phyloP scores from a whole-genome alignment of 1,140 invertebrate species.

The Bombus affinis region DNA sequence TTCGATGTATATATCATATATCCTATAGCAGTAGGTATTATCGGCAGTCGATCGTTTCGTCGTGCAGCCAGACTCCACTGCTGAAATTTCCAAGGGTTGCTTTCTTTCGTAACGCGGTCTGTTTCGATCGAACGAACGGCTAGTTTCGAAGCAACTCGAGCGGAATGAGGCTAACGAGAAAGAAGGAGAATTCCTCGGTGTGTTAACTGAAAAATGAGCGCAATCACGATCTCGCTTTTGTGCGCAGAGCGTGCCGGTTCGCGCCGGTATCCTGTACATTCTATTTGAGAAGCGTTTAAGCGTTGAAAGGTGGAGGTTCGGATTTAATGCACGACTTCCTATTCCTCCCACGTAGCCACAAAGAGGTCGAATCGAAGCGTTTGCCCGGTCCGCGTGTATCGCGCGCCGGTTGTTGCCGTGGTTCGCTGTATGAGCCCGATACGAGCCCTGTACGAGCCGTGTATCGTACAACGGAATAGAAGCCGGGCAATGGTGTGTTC shows the following conservation, averaged over 20 bases:
- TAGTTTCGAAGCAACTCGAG: background rate
- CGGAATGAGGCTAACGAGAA: conserved; percentile 15
- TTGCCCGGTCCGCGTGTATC: conserved; percentile 33
- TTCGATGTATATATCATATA: background rate
- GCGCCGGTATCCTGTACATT: conserved; percentile 41
- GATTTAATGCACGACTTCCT: conserved; percentile 75
- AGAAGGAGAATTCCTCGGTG: conserved; percentile 35
- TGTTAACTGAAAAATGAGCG: conserved; percentile 65
- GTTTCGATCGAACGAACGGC: background rate
- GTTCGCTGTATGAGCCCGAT: background rate
- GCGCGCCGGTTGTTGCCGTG: conserved; percentile 14
- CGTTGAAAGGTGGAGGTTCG: conserved; percentile 70
- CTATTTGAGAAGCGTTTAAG: conserved; percentile 69
- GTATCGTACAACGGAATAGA: background rate
- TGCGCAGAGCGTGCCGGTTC: conserved; percentile 36
- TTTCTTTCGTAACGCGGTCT: background rate
- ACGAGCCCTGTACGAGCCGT: background rate
- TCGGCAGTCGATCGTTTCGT: too few species aligned
- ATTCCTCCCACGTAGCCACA: conserved; percentile 73
- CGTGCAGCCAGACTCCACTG: background rate
- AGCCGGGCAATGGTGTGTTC: background rate
- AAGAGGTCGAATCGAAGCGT: conserved; percentile 64
- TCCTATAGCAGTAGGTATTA: fast-evolving
- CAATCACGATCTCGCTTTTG: conserved; percentile 63
- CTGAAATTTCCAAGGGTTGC: background rate